Conservation (phyloP, 2,797 vertebrate species). For the Sylvia borin region DNA sequence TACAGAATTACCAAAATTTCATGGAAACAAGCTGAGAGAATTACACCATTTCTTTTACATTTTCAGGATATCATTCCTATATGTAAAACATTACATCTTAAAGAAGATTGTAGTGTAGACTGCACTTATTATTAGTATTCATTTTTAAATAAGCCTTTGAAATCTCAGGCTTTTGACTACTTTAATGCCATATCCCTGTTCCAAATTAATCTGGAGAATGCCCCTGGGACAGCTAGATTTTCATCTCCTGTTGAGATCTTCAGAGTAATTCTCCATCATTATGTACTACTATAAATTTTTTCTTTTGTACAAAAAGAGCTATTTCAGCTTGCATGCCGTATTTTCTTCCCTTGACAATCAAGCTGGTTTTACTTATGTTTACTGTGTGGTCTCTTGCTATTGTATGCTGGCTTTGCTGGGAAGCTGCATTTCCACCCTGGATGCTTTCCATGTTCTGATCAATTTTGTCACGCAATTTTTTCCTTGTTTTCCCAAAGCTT, state of each 20-base stretch:
- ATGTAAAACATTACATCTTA: background rate
- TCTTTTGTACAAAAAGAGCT: constrained; percentile 46
- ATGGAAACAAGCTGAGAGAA: background rate
- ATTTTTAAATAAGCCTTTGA: constrained; percentile 23
- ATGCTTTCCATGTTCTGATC: constrained; percentile 59
- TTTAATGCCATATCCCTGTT: background rate
- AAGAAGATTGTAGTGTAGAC: background rate
- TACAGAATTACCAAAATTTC: background rate
- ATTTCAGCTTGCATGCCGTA: constrained; percentile 3
- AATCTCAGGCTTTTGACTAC: background rate
- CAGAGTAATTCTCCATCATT: constrained; percentile 15
- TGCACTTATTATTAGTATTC: background rate
- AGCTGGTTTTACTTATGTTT: constrained; percentile 71
- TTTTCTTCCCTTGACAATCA: constrained; percentile 42
- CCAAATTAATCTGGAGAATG: background rate
- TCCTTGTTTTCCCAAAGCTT: constrained; percentile 25
- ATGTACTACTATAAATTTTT: constrained; percentile 18
- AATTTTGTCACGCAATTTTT: constrained; percentile 59
- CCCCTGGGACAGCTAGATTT: background rate
- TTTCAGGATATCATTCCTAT: background rate
- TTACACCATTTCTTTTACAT: background rate
- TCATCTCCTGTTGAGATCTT: background rate
- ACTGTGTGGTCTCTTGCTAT: constrained; percentile 67
- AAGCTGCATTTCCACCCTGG: constrained; percentile 66
- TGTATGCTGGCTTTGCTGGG: constrained; percentile 45